Evolutionary conservation across 1,140 invertebrate genomes (phyloP), one percentile per base, ranked within the genome.

Genomic region (Eumeta japonica): DNA sequence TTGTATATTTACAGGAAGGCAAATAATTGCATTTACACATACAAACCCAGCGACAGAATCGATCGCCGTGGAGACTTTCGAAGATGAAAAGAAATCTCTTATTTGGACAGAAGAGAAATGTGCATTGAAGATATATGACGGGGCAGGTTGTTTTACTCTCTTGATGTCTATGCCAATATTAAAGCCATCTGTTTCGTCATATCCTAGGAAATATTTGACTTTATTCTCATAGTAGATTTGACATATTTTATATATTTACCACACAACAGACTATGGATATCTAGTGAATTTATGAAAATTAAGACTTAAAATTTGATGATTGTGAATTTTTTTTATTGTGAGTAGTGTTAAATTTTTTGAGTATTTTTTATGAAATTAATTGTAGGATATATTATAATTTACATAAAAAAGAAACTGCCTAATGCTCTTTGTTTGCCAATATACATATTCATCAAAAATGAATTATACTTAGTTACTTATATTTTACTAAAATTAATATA

Each of bases 121-220:
- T 4, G 30, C 29, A 2, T 43, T 52, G 30, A 59, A 45, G 28
- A 41, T 67, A 1, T 63, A 67, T 35, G 62, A 62, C 31, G 53
- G 58, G 0, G 56, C 60, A 2, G 67, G 67, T 0, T 60, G 52
- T 2, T 58, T 54, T 30, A 37, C 51, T 0, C 11, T 70, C 10
- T 55, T 64, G 0, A 44, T 59, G 41, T 33, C 36, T 0, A 34
- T 50, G 27, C 63, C 62, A 1, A 58, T 58, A 3, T 28, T 61
- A 4, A 33, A 40, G 10, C 46, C 31, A 12, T 49, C 50, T 2
- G 28, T 52, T 7, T 55, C 63, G 0, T 24, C 47, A 16, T 60
- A 60, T 36, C 50, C 52, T 11, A 46, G 50, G 36, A 35, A 43
- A 16, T 59, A 62, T 42, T 42, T 64, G n/a, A 43, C 34, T 24